These are phyloP conservation scores for Leptopilina boulardi DNA, from an alignment of 1,140 invertebrate genomes.

Conservation along the genomic window DNA sequence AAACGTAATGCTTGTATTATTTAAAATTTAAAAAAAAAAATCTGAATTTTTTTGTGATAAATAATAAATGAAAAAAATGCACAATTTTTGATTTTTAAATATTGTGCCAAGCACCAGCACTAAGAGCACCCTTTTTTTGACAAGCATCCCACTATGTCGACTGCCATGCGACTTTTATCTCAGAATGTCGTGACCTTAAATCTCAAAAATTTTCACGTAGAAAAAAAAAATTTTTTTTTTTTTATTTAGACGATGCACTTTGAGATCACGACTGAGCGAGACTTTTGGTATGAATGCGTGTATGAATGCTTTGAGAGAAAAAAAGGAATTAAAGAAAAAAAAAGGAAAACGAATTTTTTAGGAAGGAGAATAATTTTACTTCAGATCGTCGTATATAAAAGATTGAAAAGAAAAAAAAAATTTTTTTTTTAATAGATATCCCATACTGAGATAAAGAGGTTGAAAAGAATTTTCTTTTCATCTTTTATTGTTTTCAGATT, in stretches of 20 bases:
- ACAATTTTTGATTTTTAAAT: constrained; percentile 54
- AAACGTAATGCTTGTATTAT: constrained; percentile 13
- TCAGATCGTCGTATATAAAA: neutral
- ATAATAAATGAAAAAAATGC: constrained; percentile 57
- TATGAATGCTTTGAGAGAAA: constrained; percentile 55
- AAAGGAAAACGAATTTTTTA: neutral
- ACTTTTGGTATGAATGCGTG: constrained; percentile 64
- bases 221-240: constrained; percentile 11
- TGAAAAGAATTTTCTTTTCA: neutral
- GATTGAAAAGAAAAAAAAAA: too few species aligned
- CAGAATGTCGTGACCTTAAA: constrained; percentile 38
- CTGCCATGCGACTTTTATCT: constrained; percentile 59
- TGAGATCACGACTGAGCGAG: constrained; percentile 51
- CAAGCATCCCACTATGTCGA: constrained; percentile 66
- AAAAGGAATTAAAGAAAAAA: constrained; percentile 44
- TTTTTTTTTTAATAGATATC: neutral
- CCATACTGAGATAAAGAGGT: neutral
- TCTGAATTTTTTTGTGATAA: constrained; percentile 34
- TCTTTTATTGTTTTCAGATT: too few species aligned
- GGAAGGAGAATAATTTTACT: constrained; percentile 7
- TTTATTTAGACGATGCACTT: neutral
- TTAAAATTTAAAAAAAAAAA: neutral
- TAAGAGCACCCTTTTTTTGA: constrained; percentile 63
- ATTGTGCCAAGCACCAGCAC: constrained; percentile 71
- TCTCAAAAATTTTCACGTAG: constrained; percentile 30